Evolutionary conservation across 2,888 invertebrate genomes (phyloP), one percentile per base, ranked within the genome.

Genomic region (Conomelus anceps): DNA sequence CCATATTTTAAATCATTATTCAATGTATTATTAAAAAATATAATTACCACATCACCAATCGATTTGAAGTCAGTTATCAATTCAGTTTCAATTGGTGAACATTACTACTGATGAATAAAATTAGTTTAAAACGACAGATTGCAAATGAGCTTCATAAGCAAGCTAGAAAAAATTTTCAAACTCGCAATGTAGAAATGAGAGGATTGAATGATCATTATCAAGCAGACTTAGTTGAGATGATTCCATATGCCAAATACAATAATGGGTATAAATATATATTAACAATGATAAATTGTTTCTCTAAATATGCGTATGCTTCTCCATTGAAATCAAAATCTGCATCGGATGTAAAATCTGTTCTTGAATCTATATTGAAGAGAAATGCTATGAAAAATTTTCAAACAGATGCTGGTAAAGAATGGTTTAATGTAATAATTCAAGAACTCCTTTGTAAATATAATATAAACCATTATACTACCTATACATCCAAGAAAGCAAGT

Each of bases 361-460:
- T 90, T 1, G 23, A 88, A 22, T 89, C 89, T 0, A 85, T 89
- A 22, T 29, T 88, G 7, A 17, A 88, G 85, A 89, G 22, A 23
- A 26, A 88, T 85, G 6, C 7, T n/a, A 88, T 89, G 85, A 89
- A 89, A 89, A 63, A 90, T 88, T 85, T 91, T 24, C 90, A 91
- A 23, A 90, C 89, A 11, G 91, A 91, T 29, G 85, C 86, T n/a
- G 90, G 90, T 20, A 90, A 87, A 23, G 91, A 91, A 87, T 91
- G 89, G 87, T 91, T 89, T 85, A 91, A 91, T 85, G 24, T 29
- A 17, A 11, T 88, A 9, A 89, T 91, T 23, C n/a, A 63, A 63
- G 7, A 23, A 41, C 86, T 91, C 22, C 86, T 91, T 90, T 89
- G 90, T 22, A 86, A 88, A 22, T 84, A 88, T 23, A 89, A 89